Conservation (phyloP, 2,797 vertebrate species). For the Pantherophis alleghaniensis region DNA sequence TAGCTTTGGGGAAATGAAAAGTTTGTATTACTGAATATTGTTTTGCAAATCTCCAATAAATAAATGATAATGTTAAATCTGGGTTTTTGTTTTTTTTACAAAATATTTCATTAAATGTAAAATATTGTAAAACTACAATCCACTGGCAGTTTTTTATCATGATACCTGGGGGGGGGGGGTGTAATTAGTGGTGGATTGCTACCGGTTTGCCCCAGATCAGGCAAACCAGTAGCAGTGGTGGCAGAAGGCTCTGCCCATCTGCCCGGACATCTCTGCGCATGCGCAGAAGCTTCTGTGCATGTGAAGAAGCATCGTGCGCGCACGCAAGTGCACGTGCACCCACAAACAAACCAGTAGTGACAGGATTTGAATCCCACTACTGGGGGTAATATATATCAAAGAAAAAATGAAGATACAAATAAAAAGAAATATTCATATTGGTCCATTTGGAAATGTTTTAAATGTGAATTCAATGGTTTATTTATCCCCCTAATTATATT, state of each 20-base stretch:
- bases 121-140: not conserved
- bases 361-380: too few relatives aligned
- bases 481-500: not conserved
- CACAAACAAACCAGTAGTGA: too few relatives aligned
- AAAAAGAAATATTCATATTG: not conserved
- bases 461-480: not conserved
- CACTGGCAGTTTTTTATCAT: not conserved
- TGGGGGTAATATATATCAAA: not conserved
- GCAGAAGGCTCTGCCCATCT: too few relatives aligned
- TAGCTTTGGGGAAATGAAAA: not conserved
- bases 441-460: not conserved
- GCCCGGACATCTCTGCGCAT: too few relatives aligned
- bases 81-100: not conserved
- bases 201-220: too few relatives aligned
- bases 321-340: too few relatives aligned
- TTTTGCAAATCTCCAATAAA: not conserved
- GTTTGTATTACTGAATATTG: slow-evolving; percentile 25
- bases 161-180: not conserved
- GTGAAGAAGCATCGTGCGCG: too few relatives aligned
- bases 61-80: not conserved
- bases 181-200: too few relatives aligned
- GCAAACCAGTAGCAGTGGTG: too few relatives aligned
- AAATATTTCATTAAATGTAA: slow-evolving; percentile 4
- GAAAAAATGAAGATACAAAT: not conserved
- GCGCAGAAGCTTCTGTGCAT: too few relatives aligned